Evolutionary conservation across 2,797 vertebrate species (phyloP).

Genomic region (Schizothorax lantsangensis): DNA sequence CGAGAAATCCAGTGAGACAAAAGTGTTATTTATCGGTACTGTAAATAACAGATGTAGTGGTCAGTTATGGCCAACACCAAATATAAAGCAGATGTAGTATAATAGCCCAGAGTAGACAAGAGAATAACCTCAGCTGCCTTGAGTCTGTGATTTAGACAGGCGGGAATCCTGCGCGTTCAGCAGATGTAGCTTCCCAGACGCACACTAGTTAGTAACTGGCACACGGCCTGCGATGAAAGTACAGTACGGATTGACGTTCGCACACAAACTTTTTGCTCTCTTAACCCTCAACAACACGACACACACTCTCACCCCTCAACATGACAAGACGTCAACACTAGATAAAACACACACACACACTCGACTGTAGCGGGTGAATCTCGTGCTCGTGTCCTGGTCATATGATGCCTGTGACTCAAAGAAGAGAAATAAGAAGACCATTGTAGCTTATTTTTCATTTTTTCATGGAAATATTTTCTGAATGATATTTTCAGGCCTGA

Average conservation of each 20-base stretch:
- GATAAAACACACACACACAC: not conserved
- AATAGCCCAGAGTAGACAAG: conserved; percentile 26
- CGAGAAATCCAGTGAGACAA: conserved; percentile 22
- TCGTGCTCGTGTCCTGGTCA: conserved; percentile 4
- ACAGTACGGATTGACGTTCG: not conserved
- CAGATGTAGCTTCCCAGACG: conserved; percentile 21
- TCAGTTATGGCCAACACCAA: conserved; percentile 21
- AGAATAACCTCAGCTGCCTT: conserved; percentile 54
- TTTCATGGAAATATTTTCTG: not conserved
- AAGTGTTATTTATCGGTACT: conserved; percentile 53
- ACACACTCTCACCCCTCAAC: not conserved
- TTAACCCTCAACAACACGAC: conserved; percentile 6
- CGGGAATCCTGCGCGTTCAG: conserved; percentile 27
- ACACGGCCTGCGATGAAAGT: not conserved
- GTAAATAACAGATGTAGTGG: conserved; percentile 50
- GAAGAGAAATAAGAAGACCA: not conserved
- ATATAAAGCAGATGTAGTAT: conserved; percentile 37
- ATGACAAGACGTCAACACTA: not conserved
- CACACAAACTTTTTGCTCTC: conserved; percentile 7
- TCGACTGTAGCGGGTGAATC: conserved; percentile 25
- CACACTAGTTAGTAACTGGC: conserved; percentile 23
- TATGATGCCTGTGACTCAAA: not conserved
- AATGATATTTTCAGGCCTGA: not conserved
- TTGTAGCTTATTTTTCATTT: not conserved
- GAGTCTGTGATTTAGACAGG: conserved; percentile 36